Evolutionary conservation across 2,113 vertebrate species (phyloP), one percentile per base, ranked within the genome.

Genomic region (Coreoperca whiteheadi): DNA sequence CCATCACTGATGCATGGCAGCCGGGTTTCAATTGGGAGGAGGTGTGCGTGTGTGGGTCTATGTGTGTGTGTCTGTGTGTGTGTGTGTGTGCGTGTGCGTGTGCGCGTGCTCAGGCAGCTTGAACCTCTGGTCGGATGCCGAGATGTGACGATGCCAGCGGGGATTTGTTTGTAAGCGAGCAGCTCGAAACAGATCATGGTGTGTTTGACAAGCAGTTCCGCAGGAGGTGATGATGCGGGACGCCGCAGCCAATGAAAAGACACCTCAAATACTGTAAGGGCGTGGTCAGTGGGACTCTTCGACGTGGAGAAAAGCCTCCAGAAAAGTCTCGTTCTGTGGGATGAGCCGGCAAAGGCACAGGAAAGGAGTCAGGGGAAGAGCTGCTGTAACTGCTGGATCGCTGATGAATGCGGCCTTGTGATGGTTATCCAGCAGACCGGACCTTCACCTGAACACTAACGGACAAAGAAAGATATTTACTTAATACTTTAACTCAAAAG

Each of bases 1-100:
- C 88, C 77, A 76, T 88, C 88, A 86, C 86, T 66, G 87, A 89
- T 79, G 83, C 79, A 46, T 82, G 74, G 89, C 73, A 85, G 83
- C 69, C 57, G 85, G 59, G 37, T 77, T 88, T 77, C 77, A 74
- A 60, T 57, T 50, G 74, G 63, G 67, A 65, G 30, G 57, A 39
- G 25, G 46, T n/a, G 15, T 39, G 46, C 54, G 54, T 51, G 81
- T 34, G 61, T 78, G 82, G 74, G 9, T 77, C 12, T 60, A 41
- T 32, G 10, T 34, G 57, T 73, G 30, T 60, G 64, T 65, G 53
- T 73, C 46, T 67, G 30, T 39, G 70, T 74, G 66, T 81, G n/a
- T 67, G 18, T 80, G 60, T 77, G 10, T 34, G 57, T 73, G 30
- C 51, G 64, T 65, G 53, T 73, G 54, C 59, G 30, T 39, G 70